These are phyloP conservation scores for Mycetomoellerius zeteki DNA, from an alignment of 1,140 invertebrate species.

Conservation along the genomic window DNA sequence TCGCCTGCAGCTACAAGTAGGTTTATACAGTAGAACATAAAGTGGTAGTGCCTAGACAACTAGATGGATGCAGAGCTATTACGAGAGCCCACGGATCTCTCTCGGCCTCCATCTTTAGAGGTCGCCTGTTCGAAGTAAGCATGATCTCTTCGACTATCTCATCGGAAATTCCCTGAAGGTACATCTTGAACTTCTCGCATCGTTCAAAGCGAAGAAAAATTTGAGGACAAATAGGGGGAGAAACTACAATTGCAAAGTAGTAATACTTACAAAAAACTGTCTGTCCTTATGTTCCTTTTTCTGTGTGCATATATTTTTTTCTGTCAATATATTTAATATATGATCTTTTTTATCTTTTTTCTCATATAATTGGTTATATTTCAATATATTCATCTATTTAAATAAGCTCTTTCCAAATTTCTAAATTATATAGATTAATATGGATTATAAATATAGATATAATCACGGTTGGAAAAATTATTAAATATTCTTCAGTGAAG, in stretches of 20 bases:
- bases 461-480: background rate
- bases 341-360: background rate
- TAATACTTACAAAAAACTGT: background rate
- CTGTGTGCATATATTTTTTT: too few species aligned
- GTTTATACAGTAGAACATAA: constrained; percentile 11
- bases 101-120: constrained; percentile 33
- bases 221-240: background rate
- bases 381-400: too few species aligned
- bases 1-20: constrained; percentile 1
- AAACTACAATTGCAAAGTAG: background rate
- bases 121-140: constrained; percentile 13
- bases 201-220: background rate
- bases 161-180: constrained; percentile 15
- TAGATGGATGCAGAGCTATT: constrained; percentile 27
- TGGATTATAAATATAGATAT: background rate
- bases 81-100: constrained; percentile 15
- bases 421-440: background rate
- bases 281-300: background rate
- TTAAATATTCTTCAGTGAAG: background rate
- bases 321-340: background rate
- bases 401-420: background rate
- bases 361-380: background rate
- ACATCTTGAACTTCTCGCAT: background rate
- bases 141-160: constrained; percentile 28
- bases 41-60: constrained; percentile 23